phyloP scores from a whole-genome alignment of 2,888 invertebrate species.

The Meghimatium bilineatum region DNA sequence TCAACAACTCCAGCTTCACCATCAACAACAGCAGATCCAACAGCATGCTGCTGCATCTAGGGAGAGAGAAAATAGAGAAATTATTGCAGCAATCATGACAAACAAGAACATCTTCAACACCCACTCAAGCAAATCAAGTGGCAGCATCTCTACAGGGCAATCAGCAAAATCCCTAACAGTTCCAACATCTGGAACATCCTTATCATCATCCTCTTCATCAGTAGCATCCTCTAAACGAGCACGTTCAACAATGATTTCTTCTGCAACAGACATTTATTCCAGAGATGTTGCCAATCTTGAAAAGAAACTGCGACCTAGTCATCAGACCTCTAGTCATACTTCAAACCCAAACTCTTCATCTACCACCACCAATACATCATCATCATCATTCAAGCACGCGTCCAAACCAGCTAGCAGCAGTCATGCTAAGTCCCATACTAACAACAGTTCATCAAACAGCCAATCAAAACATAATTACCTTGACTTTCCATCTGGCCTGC shows the following conservation, averaged over 20 bases:
- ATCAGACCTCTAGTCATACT: slow-evolving; percentile 28
- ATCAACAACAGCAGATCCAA: slow-evolving; percentile 45
- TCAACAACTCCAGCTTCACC: slow-evolving; percentile 45
- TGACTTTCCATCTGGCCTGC: slow-evolving; percentile 28
- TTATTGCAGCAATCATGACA: slow-evolving; percentile 47
- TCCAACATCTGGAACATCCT: slow-evolving; percentile 8
- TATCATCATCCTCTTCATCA: not conserved
- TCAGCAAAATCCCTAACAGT: slow-evolving; percentile 41
- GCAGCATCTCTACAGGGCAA: slow-evolving; percentile 49
- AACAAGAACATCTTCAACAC: slow-evolving; percentile 31
- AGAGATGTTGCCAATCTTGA: slow-evolving; percentile 39
- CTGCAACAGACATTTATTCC: slow-evolving; percentile 27
- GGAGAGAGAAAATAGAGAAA: slow-evolving; percentile 40
- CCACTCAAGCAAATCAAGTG: slow-evolving; percentile 29
- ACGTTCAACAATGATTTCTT: not conserved
- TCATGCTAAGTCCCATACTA: slow-evolving; percentile 37
- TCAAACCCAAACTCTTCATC: slow-evolving; percentile 32
- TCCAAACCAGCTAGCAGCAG: slow-evolving; percentile 37
- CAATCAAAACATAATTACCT: slow-evolving; percentile 31
- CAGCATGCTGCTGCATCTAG: slow-evolving; percentile 28
- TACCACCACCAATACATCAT: slow-evolving; percentile 2
- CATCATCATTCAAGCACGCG: slow-evolving; percentile 24
- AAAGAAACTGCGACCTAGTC: slow-evolving; percentile 38
- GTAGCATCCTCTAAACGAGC: slow-evolving; percentile 20
- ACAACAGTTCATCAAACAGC: slow-evolving; percentile 2